These are phyloP conservation scores for Priocnemis perturbator DNA, from an alignment of 2,888 invertebrate species.

Conservation along the genomic window DNA sequence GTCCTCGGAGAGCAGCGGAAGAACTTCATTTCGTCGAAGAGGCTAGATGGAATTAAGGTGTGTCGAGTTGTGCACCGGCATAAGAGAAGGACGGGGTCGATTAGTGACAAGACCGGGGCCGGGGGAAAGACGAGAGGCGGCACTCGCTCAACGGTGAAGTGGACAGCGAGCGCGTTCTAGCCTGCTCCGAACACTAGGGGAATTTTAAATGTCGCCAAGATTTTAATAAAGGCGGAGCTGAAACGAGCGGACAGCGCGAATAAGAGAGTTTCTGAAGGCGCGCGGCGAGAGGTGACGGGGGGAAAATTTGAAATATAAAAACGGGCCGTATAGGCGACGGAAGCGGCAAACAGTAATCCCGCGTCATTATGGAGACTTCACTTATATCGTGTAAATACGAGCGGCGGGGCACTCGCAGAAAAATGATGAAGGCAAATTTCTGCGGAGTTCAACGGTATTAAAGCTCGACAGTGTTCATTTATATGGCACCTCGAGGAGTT, in stretches of 20 bases:
- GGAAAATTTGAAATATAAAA: too few relatives aligned
- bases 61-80: slow-evolving; percentile 31
- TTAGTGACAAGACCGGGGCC: background rate
- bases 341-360: too few relatives aligned
- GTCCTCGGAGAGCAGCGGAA: slow-evolving; percentile 37
- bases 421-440: too few relatives aligned
- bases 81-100: slow-evolving; percentile 20
- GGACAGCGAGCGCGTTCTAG: background rate
- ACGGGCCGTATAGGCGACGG: too few relatives aligned
- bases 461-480: too few relatives aligned
- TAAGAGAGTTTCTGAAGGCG: background rate
- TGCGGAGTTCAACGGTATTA: too few relatives aligned
- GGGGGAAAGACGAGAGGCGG: too few relatives aligned
- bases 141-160: background rate
- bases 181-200: background rate
- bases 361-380: too few relatives aligned
- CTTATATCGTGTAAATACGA: too few relatives aligned
- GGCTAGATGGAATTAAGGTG: slow-evolving; percentile 42
- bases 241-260: slow-evolving; percentile 1
- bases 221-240: slow-evolving; percentile 2
- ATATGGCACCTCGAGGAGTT: too few relatives aligned
- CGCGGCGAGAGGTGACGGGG: too few relatives aligned
- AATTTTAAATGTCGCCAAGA: slow-evolving; percentile 4
- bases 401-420: too few relatives aligned
- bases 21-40: slow-evolving; percentile 50